phyloP scores from a whole-genome alignment of 2,888 invertebrate genomes.

The Neocrepidodera transversa region DNA sequence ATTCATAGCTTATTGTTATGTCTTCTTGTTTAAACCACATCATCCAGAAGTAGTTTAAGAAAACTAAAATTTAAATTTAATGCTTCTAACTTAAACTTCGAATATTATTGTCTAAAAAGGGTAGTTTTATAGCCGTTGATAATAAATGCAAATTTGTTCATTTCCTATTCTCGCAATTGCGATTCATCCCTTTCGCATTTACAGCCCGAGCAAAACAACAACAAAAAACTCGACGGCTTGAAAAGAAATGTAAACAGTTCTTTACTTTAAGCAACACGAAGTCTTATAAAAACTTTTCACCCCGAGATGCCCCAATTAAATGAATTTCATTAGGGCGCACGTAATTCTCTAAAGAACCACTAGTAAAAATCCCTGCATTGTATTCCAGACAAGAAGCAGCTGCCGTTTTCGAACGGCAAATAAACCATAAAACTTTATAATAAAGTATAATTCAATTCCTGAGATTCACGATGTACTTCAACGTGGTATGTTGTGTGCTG shows the following conservation, averaged over 20 bases:
- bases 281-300: constrained; percentile 15
- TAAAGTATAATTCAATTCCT: constrained; percentile 18
- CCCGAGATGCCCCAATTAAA: constrained; percentile 25
- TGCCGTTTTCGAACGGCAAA: constrained; percentile 2
- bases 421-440: constrained; percentile 18
- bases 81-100: no score
- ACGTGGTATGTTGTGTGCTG: neutral
- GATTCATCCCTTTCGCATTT: neutral
- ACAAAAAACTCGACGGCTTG: no score
- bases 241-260: neutral
- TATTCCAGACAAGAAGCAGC: neutral
- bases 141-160: neutral
- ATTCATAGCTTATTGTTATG: no score
- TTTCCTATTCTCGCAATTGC: neutral
- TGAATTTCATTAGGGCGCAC: constrained; percentile 17
- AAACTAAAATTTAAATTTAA: no score
- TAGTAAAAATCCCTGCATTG: neutral
- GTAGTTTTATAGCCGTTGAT: no score
- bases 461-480: constrained; percentile 1
- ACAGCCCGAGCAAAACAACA: neutral
- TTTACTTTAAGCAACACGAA: constrained; percentile 14
- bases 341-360: neutral
- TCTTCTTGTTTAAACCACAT: no score
- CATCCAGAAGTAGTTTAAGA: no score
- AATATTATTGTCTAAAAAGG: no score